Conservation (phyloP, 2,888 invertebrate genomes). For the Halictus ligatus region DNA sequence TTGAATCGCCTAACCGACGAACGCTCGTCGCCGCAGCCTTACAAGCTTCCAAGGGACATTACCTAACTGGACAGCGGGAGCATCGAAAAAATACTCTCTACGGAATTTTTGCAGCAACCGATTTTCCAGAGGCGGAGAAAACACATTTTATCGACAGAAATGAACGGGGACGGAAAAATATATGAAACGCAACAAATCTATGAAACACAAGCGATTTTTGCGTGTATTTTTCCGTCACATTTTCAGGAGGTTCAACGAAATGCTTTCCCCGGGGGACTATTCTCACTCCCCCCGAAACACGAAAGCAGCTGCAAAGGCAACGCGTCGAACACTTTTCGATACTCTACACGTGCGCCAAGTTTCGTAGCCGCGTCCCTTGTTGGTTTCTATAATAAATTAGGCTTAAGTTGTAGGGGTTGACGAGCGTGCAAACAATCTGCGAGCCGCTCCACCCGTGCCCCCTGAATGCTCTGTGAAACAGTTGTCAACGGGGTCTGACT, state of each 20-base stretch:
- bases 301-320: background rate
- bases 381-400: conserved; percentile 11
- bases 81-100: background rate
- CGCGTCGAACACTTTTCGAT: background rate
- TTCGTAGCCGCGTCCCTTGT: background rate
- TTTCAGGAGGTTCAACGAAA: background rate
- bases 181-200: no score
- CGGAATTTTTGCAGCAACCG: background rate
- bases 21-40: background rate
- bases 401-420: background rate
- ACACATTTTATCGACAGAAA: no score
- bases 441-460: background rate
- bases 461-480: background rate
- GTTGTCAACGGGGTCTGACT: background rate
- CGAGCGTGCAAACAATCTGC: background rate
- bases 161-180: no score
- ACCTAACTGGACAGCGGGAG: background rate
- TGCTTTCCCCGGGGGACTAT: background rate
- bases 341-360: background rate
- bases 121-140: no score
- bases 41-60: background rate
- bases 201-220: background rate
- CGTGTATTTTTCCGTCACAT: background rate
- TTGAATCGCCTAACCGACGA: background rate
- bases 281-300: background rate